Evolutionary conservation across 2,113 vertebrate genomes (phyloP), one percentile per base, ranked within the genome.

Genomic region (Conger conger): DNA sequence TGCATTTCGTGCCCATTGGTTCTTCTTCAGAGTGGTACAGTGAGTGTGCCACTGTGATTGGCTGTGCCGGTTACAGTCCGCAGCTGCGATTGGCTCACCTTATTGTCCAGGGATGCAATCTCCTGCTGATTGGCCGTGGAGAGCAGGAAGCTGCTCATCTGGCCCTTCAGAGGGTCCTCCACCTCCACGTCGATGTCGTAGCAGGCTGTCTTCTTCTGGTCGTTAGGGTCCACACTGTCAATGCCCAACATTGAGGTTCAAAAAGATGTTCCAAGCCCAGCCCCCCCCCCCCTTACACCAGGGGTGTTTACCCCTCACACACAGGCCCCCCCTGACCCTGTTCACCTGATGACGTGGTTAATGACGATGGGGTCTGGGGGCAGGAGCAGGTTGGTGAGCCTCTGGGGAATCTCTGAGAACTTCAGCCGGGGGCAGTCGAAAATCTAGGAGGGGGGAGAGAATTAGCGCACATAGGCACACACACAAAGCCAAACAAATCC

Each of bases 161-260:
- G 98, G 77, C 97, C 94, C 92, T 99, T 99, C 90, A 99, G 94
- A 1, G 98, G 98, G 88, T 99, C 98, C 84, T 99, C 98, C 79
- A 99, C 98, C 91, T 99, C 98, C 90, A 99, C 98, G 0, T 99
- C 98, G 33, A 99, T 99, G 93, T 99, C 98, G 20, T 99, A 99
- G 93, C 98, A 99, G 1, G 98, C 98, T 0, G 98, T 99, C 94
- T 99, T 99, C 95, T 99, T 99, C 95, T 99, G 98, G 93, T 99
- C 98, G 0, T 97, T 99, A 40, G 98, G 98, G 89, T 99, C 98
- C 93, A 99, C 98, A 7, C 98, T 99, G 93, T 16, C 42, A 23
- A 40, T 13, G n/a, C 15, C 23, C 27, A 33, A 54, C 45, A 77
- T 16, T 17, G 54, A 87, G 40, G 78, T 40, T 30, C 23, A 37